phyloP scores from a whole-genome alignment of 1,140 invertebrate species.

The Manduca sexta region DNA sequence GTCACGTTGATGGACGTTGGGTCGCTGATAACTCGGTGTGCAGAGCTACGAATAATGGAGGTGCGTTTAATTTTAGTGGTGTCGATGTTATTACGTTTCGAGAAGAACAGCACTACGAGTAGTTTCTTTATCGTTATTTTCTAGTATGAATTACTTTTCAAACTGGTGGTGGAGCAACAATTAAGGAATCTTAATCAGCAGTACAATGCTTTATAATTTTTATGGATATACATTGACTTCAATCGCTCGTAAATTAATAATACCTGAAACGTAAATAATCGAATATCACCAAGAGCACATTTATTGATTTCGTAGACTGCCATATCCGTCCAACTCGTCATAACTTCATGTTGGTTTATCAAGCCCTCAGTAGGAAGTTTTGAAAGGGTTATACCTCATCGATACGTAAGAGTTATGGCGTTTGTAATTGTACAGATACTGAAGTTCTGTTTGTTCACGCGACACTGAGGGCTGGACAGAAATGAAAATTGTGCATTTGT shows the following conservation, averaged over 20 bases:
- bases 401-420: conserved; percentile 3
- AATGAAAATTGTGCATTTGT: neutral
- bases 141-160: neutral
- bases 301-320: no score
- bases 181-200: no score
- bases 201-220: no score
- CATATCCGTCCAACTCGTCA: neutral
- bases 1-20: conserved; percentile 24
- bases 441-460: neutral
- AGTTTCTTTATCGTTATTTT: neutral
- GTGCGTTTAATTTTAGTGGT: neutral
- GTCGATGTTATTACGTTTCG: neutral
- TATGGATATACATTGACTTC: no score
- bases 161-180: neutral
- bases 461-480: neutral
- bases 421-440: conserved; percentile 2
- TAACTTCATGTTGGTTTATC: neutral
- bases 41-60: neutral
- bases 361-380: conserved; percentile 1
- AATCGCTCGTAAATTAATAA: no score
- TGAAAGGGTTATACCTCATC: neutral
- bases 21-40: conserved; percentile 32
- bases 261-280: no score
- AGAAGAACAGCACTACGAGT: neutral
- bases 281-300: no score